phyloP scores from a whole-genome alignment of 1,140 invertebrate genomes.

The Drosophila tani region DNA sequence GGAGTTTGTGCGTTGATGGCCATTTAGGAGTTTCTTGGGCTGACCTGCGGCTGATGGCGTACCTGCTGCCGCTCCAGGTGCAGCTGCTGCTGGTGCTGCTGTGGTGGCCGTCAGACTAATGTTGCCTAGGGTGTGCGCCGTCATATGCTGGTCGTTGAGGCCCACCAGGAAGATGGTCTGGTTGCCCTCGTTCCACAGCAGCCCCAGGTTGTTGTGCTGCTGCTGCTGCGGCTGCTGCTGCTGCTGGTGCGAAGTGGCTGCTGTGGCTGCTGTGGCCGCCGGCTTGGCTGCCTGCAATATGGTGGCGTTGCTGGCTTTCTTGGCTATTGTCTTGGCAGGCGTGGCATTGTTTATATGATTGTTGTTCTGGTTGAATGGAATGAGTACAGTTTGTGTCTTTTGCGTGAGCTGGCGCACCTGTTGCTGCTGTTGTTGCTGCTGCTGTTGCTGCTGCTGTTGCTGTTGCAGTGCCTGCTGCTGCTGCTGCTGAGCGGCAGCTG shows the following conservation, averaged over 20 bases:
- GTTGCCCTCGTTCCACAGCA: constrained; percentile 84
- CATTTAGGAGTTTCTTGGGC: constrained; percentile 76
- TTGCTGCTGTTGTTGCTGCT: constrained; percentile 75
- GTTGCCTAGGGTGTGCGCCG: constrained; percentile 77
- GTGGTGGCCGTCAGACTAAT: constrained; percentile 76
- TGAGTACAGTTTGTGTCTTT: constrained; percentile 85
- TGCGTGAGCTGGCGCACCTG: constrained; percentile 75
- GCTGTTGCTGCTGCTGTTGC: constrained; percentile 49
- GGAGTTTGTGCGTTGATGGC: constrained; percentile 80
- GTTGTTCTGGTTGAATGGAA: constrained; percentile 79
- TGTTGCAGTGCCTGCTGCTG: constrained; percentile 62
- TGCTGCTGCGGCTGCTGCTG: constrained; percentile 33
- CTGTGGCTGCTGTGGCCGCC: constrained; percentile 29
- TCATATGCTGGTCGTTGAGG: constrained; percentile 82
- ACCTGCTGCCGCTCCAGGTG: constrained; percentile 23
- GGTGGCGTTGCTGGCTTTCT: constrained; percentile 37
- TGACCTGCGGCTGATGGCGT: constrained; percentile 15
- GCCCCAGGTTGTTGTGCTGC: constrained; percentile 73
- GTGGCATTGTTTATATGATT: constrained; percentile 48
- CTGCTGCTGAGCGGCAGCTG: constrained; percentile 71
- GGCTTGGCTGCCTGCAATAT: constrained; percentile 33
- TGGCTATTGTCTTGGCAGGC: constrained; percentile 52
- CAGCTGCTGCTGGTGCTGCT: constrained; percentile 50
- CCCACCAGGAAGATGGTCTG: constrained; percentile 83
- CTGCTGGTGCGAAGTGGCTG: constrained; percentile 35